Base-by-base conservation (phyloP, 2,888 invertebrate genomes). In the Orthosia incerta region DNA sequence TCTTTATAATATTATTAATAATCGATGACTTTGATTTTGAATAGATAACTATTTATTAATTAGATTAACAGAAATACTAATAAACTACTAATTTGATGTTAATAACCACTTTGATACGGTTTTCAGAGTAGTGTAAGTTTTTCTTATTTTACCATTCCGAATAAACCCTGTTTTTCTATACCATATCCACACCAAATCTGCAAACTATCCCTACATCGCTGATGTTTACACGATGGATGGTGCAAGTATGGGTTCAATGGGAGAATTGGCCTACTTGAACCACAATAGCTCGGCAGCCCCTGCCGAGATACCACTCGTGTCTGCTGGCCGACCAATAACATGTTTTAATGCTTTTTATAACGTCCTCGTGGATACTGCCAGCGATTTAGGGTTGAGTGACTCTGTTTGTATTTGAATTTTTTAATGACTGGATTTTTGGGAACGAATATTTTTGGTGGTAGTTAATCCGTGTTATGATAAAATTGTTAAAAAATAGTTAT, bases 211-310 rank as follows among this genome's bases (percentile, higher is more conserved):
- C 48, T 39, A 82, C 83, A 84, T 90, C 88, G 23, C 20, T 31
- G 83, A 87, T 96, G 95, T 95, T 95, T 96, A 96, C 94, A 91
- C 89, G 93, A 88, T 92, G 93, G 92, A 94, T 94, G 94, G 95
- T 87, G 89, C 92, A 92, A 94, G 94, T 92, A 91, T 83, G 86
- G 86, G 89, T 86, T 95, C 90, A 94, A 96, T 95, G 92, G 93
- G 92, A 93, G 95, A 95, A 96, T 96, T 96, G 95, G 96, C 94
- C 96, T 93, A 95, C 96, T 96, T 82, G 89, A 94, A 81, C 80
- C 90, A 95, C 95, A 95, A 96, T 93, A 80, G 88, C 80, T 71
- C 73, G 89, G 84, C 84, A 85, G 87, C 88, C 88, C 91, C 90
- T 87, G 88, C 86, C 86, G 91, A 92, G 93, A 92, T 91, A 92